A percentile compares a stretch with the other conserved stretches of the same genome.
phyloP scores from a whole-genome alignment of 2,797 vertebrate genomes.

The Sebastes miniatus region DNA sequence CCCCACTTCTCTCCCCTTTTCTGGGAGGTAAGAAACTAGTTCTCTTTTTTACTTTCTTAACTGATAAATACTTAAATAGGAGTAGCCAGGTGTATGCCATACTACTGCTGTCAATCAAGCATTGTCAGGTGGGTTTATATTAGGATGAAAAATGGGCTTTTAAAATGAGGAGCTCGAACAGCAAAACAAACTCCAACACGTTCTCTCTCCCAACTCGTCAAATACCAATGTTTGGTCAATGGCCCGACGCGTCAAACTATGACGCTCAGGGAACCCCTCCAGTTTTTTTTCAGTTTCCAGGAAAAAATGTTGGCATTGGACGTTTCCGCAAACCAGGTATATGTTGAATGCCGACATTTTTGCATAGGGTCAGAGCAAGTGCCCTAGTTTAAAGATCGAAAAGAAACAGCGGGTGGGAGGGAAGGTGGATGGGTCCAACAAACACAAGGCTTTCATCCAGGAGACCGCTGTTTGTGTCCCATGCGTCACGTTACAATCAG shows the following conservation, averaged over 20 bases:
- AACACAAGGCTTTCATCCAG: no score
- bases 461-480: no score
- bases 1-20: neutral
- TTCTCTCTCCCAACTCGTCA: neutral
- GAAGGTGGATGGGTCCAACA: no score
- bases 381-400: rapidly evolving
- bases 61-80: neutral
- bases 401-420: neutral
- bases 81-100: neutral
- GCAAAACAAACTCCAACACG: neutral
- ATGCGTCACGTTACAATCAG: no score
- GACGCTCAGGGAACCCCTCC: neutral
- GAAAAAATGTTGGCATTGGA: neutral
- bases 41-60: neutral
- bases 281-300: no score
- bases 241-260: neutral
- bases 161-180: neutral
- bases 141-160: neutral
- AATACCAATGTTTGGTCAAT: no score
- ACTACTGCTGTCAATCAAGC: neutral
- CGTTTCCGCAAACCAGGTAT: no score
- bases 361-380: no score
- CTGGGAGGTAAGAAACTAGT: neutral
- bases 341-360: no score
- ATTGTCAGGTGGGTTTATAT: neutral